phyloP scores from a whole-genome alignment of 2,113 vertebrate species.

The Trinectes maculatus region DNA sequence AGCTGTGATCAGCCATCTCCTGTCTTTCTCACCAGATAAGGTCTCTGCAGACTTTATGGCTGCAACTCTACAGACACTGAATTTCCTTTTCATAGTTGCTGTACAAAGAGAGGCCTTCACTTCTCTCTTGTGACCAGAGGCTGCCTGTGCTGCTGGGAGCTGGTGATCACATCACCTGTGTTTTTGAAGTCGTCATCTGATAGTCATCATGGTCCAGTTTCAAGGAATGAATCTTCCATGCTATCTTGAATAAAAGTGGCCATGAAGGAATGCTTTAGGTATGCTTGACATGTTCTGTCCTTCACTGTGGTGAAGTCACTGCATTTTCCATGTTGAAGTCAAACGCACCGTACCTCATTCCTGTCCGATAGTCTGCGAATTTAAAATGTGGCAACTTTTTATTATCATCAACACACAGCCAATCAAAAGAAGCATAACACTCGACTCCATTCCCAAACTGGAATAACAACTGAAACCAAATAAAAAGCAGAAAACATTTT shows the following conservation, averaged over 20 bases:
- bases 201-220: constrained; percentile 18
- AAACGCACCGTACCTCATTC: background rate
- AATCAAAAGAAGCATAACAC: background rate
- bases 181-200: constrained; percentile 47
- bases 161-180: constrained; percentile 61
- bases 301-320: background rate
- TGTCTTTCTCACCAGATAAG: constrained; percentile 16
- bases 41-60: constrained; percentile 42
- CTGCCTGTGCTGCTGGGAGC: constrained; percentile 28
- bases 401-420: background rate
- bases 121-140: constrained; percentile 50
- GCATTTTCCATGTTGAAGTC: background rate
- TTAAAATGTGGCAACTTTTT: background rate
- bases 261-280: background rate
- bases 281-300: background rate
- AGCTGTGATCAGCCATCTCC: constrained; percentile 30
- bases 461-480: background rate
- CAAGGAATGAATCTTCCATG: background rate
- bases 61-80: constrained; percentile 27
- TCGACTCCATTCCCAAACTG: background rate
- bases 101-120: constrained; percentile 54
- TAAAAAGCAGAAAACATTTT: background rate
- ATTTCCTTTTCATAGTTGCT: constrained; percentile 29
- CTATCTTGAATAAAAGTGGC: constrained; percentile 5
- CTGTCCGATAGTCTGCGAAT: background rate